Conservation (phyloP, 30 jellyfish, hydroid and myxozoan species). For the Euphysa ruthae region DNA sequence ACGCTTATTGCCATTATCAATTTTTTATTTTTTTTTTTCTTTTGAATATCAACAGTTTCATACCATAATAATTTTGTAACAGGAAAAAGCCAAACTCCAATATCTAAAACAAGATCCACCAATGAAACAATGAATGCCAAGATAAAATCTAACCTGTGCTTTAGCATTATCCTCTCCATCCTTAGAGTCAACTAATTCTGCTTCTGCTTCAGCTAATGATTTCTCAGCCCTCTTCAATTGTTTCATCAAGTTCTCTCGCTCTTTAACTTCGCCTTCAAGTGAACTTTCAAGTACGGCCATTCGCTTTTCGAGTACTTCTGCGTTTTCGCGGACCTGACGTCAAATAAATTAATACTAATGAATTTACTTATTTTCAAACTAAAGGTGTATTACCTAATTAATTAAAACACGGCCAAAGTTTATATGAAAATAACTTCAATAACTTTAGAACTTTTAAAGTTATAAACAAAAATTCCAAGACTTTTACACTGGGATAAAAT, state of each 20-base stretch:
- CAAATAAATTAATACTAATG: neutral
- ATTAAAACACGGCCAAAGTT: neutral
- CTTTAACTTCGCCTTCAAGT: slow-evolving; percentile 36
- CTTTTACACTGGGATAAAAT: too few species aligned
- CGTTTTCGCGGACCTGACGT: slow-evolving; percentile 16
- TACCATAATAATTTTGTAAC: too few species aligned
- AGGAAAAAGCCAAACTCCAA: too few species aligned
- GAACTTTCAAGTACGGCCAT: slow-evolving; percentile 3
- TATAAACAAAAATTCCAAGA: too few species aligned
- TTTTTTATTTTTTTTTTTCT: too few species aligned
- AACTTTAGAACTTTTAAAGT: too few species aligned
- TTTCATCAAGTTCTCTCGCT: slow-evolving; percentile 13
- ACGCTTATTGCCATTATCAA: too few species aligned
- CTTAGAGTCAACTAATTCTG: slow-evolving; percentile 18
- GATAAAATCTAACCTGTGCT: slow-evolving; percentile 10
- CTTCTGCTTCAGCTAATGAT: slow-evolving; percentile 14
- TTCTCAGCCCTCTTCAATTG: slow-evolving; percentile 19
- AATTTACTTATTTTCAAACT: too few species aligned
- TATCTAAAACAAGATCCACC: neutral
- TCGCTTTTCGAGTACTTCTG: slow-evolving; percentile 22
- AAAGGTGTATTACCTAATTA: neutral
- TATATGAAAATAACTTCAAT: too few species aligned
- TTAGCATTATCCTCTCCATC: slow-evolving; percentile 20
- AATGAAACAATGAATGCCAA: neutral
- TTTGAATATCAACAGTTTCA: too few species aligned